These are phyloP conservation scores for Furcula furcula DNA, from an alignment of 2,888 invertebrate species.

Conservation along the genomic window DNA sequence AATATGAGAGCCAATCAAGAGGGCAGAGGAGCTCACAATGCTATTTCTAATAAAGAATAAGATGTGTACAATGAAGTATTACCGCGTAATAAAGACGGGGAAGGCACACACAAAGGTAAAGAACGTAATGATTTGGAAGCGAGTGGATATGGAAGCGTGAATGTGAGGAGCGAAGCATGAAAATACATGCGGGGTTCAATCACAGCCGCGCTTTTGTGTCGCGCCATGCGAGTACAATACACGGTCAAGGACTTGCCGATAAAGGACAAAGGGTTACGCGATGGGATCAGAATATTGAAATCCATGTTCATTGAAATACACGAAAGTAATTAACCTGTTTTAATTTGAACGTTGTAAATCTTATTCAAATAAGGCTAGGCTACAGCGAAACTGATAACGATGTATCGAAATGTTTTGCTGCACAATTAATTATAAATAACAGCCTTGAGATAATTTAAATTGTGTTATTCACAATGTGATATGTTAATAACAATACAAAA, in stretches of 20 bases:
- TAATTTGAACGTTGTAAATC: background rate
- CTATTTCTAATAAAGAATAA: slow-evolving; percentile 52
- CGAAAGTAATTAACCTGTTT: background rate
- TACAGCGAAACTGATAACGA: too few relatives aligned
- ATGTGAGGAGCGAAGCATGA: slow-evolving; percentile 74
- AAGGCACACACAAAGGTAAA: slow-evolving; percentile 67
- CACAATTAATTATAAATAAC: too few relatives aligned
- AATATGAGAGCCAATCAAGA: slow-evolving; percentile 72
- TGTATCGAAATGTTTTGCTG: too few relatives aligned
- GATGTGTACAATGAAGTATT: slow-evolving; percentile 63
- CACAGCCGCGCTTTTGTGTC: slow-evolving; percentile 70
- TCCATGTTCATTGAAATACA: slow-evolving; percentile 18
- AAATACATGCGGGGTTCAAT: slow-evolving; percentile 73
- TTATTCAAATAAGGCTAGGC: background rate
- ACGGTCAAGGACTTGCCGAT: slow-evolving; percentile 75
- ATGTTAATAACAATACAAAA: background rate
- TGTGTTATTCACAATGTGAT: too few relatives aligned
- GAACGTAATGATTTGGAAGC: slow-evolving; percentile 79
- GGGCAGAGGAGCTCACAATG: slow-evolving; percentile 46
- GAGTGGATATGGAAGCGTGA: slow-evolving; percentile 69
- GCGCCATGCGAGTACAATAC: slow-evolving; percentile 57
- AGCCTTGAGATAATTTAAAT: too few relatives aligned
- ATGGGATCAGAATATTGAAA: slow-evolving; percentile 36
- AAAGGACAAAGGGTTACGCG: slow-evolving; percentile 67
- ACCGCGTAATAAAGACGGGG: slow-evolving; percentile 56